Evolutionary conservation across 2,113 vertebrate genomes (phyloP).

Genomic region (Clarias gariepinus): DNA sequence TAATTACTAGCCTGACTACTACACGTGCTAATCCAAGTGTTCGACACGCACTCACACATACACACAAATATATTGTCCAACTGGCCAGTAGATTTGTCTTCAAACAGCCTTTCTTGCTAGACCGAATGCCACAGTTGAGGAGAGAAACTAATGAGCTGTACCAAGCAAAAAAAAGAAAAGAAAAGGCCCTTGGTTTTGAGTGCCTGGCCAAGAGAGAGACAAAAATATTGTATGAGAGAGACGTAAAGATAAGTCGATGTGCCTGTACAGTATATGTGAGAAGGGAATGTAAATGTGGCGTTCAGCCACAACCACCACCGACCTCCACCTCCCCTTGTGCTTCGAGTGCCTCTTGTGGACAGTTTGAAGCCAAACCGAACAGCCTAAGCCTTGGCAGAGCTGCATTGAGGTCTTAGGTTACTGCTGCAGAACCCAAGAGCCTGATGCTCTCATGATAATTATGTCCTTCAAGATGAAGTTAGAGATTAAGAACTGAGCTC

Average conservation of each 20-base stretch:
- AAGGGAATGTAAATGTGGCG: slow-evolving; percentile 19
- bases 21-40: slow-evolving; percentile 28
- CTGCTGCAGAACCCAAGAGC: slow-evolving; percentile 39
- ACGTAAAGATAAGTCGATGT: slow-evolving; percentile 39
- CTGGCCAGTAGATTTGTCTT: slow-evolving; percentile 42
- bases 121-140: slow-evolving; percentile 30
- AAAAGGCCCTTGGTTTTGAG: slow-evolving; percentile 13
- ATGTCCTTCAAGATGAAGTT: slow-evolving; percentile 37
- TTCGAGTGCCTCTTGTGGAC: slow-evolving; percentile 45
- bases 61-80: not conserved
- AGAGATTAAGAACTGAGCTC: not conserved
- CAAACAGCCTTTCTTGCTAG: slow-evolving; percentile 24
- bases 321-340: slow-evolving; percentile 3
- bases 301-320: too few species aligned
- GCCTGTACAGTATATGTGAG: slow-evolving; percentile 19
- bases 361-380: slow-evolving; percentile 50
- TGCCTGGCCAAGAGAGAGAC: slow-evolving; percentile 8
- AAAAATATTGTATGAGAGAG: slow-evolving; percentile 16
- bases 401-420: slow-evolving; percentile 43
- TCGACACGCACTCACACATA: not conserved
- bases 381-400: slow-evolving; percentile 30
- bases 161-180: slow-evolving; percentile 13
- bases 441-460: slow-evolving; percentile 42
- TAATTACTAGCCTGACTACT: slow-evolving; percentile 22
- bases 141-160: slow-evolving; percentile 49